Evolutionary conservation across 2,113 vertebrate species (phyloP).

Genomic region (Delphinus delphis): DNA sequence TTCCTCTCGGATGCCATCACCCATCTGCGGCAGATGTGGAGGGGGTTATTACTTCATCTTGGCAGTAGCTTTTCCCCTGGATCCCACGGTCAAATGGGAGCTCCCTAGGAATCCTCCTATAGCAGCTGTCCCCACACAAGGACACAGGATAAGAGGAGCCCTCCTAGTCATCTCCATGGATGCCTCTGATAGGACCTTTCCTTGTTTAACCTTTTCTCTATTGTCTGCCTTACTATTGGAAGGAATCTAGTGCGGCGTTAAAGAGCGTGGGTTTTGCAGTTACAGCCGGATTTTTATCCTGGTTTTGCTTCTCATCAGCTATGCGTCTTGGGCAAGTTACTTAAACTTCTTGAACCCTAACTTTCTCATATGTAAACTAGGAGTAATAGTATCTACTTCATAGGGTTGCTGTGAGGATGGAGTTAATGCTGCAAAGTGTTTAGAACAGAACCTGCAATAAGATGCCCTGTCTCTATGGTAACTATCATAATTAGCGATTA

Average conservation of each 20-base stretch:
- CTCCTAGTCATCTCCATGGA: neutral
- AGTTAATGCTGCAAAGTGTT: neutral
- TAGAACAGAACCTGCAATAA: neutral
- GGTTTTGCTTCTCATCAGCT: neutral
- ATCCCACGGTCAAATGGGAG: neutral
- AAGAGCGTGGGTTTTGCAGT: neutral
- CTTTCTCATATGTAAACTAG: conserved; percentile 11
- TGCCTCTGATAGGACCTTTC: neutral
- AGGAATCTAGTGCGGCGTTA: neutral
- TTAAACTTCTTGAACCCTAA: neutral
- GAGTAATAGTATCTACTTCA: neutral
- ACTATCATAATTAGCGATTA: neutral
- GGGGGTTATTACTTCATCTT: neutral
- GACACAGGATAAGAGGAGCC: neutral
- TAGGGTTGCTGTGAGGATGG: neutral
- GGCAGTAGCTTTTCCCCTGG: neutral
- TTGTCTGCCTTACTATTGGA: neutral
- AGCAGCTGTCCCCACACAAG: neutral
- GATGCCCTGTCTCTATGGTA: neutral
- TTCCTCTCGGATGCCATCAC: neutral
- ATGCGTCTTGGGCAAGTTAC: neutral
- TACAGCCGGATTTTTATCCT: neutral
- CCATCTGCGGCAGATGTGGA: neutral
- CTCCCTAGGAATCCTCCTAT: neutral
- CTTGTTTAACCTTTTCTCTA: neutral